Evolutionary conservation across 1,140 invertebrate species (phyloP).

Genomic region (Propsilocerus akamusi): DNA sequence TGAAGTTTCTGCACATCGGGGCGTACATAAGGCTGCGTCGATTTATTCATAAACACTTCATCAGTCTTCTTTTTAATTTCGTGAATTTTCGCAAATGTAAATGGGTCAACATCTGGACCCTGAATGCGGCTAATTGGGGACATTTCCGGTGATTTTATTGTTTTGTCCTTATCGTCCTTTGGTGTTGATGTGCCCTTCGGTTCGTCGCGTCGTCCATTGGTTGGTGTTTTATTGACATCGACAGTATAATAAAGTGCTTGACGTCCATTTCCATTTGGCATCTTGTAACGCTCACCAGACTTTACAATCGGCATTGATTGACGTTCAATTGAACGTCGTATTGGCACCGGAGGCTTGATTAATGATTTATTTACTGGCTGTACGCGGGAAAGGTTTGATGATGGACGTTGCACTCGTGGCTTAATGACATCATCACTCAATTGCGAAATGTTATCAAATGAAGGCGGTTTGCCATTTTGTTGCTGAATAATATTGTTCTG

Average conservation of each 20-base stretch:
- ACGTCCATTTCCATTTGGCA: background rate
- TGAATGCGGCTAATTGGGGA: background rate
- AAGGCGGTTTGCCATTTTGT: background rate
- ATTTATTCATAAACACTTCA: background rate
- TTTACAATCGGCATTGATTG: background rate
- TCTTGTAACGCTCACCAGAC: background rate
- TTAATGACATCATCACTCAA: background rate
- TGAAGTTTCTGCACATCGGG: background rate
- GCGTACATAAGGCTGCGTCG: background rate
- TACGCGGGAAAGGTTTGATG: background rate
- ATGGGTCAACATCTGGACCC: background rate
- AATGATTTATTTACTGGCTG: conserved; percentile 1
- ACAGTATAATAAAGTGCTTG: background rate
- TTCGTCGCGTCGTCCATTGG: background rate
- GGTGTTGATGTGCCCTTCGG: background rate
- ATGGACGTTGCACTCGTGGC: background rate
- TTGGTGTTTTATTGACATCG: background rate
- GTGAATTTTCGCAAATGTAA: conserved; percentile 1
- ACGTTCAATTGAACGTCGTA: background rate
- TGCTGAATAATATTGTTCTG: background rate
- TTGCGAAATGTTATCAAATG: background rate
- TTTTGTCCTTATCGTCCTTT: background rate
- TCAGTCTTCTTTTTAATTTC: background rate
- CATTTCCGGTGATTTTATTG: background rate
- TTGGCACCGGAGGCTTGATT: background rate